phyloP scores from a whole-genome alignment of 2,113 vertebrate species.

The Gallinago undulata region DNA sequence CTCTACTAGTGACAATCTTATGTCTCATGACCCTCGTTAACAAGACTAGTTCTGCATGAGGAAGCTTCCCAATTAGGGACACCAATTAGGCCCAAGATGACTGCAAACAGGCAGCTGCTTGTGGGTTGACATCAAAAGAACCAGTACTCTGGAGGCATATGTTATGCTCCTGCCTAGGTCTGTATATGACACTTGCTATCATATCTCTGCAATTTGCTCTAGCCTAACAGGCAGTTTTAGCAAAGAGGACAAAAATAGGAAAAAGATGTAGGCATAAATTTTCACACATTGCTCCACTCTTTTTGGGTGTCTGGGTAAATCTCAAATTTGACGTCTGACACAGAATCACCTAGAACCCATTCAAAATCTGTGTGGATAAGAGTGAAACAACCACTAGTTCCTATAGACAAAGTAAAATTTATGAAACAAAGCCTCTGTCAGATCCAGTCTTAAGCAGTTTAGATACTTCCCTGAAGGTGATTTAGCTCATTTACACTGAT shows the following conservation, averaged over 20 bases:
- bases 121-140: neutral
- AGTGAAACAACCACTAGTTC: neutral
- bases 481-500: neutral
- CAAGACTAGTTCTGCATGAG: neutral
- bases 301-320: neutral
- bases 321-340: neutral
- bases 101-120: neutral
- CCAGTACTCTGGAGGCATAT: neutral
- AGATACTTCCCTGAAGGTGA: neutral
- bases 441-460: neutral
- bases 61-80: neutral
- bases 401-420: neutral
- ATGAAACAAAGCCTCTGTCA: neutral
- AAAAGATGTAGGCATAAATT: neutral
- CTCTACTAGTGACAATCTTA: neutral
- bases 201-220: neutral
- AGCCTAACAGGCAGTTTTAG: neutral
- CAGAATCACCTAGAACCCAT: neutral
- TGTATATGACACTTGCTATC: neutral
- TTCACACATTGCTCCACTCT: neutral
- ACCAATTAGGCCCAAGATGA: neutral
- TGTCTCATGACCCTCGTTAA: neutral
- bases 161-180: neutral
- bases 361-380: neutral
- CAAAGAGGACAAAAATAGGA: neutral